Evolutionary conservation across 35 echinoderm and acorn worm species (phyloP).

Genomic region (Lytechinus pictus): DNA sequence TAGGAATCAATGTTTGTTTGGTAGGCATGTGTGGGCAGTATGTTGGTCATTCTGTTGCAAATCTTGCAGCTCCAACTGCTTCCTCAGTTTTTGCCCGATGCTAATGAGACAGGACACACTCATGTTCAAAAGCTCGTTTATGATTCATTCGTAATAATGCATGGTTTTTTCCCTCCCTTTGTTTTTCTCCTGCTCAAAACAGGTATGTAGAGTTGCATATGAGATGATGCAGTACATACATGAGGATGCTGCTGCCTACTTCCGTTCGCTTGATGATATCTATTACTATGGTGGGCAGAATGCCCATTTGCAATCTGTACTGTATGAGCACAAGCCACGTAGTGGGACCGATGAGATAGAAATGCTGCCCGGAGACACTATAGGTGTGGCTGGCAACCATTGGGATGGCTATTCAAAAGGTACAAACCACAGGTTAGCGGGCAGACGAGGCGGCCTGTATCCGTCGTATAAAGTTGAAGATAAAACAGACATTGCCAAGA

Average conservation of each 20-base stretch:
- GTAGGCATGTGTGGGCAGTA: no score
- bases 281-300: slow-evolving; percentile 97
- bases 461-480: slow-evolving; percentile 95
- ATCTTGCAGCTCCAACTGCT: no score
- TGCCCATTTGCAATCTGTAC: slow-evolving; percentile 72
- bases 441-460: slow-evolving; percentile 69
- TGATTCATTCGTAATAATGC: no score
- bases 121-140: no score
- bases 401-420: slow-evolving; percentile 98
- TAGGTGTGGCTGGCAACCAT: slow-evolving; percentile 97
- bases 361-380: slow-evolving; percentile 62
- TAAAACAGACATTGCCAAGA: slow-evolving; percentile 74
- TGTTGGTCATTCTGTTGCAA: no score
- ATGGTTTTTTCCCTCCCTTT: neutral
- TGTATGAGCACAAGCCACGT: slow-evolving; percentile 78
- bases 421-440: slow-evolving; percentile 58
- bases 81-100: no score
- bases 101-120: no score
- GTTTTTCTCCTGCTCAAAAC: neutral
- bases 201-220: slow-evolving; percentile 95
- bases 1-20: no score
- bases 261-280: slow-evolving; percentile 94
- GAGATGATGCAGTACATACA: slow-evolving; percentile 92
- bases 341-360: slow-evolving; percentile 63
- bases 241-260: slow-evolving; percentile 77